Conservation (phyloP, 2,888 invertebrate genomes). For the Trachelus stipa region DNA sequence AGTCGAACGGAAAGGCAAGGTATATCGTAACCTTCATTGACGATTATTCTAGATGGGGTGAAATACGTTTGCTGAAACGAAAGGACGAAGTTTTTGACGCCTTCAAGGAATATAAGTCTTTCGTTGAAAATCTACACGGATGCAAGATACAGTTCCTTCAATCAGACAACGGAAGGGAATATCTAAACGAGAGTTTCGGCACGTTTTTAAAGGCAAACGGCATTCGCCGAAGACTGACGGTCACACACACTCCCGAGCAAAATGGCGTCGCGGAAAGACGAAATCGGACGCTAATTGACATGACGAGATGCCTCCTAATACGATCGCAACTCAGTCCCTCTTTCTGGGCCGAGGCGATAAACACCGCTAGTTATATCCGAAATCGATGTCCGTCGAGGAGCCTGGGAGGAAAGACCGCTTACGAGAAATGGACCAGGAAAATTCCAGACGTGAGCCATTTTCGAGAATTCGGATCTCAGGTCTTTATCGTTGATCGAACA, state of each 20-base stretch:
- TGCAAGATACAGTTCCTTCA: slow-evolving; percentile 33
- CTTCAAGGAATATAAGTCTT: slow-evolving; percentile 33
- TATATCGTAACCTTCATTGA: slow-evolving; percentile 42
- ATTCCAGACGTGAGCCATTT: slow-evolving; percentile 34
- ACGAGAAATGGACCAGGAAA: slow-evolving; percentile 28
- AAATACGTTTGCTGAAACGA: slow-evolving; percentile 31
- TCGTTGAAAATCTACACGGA: slow-evolving; percentile 35
- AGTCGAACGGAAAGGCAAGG: slow-evolving; percentile 30
- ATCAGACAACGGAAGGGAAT: slow-evolving; percentile 38
- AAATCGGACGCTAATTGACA: slow-evolving; percentile 47
- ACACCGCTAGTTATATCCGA: slow-evolving; percentile 38
- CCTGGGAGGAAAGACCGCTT: slow-evolving; percentile 28
- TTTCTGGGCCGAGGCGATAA: slow-evolving; percentile 52
- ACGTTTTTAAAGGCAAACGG: slow-evolving; percentile 36
- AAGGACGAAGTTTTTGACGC: slow-evolving; percentile 32
- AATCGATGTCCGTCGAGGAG: slow-evolving; percentile 42
- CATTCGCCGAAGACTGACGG: slow-evolving; percentile 32
- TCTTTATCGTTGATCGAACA: slow-evolving; percentile 18
- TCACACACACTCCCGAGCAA: slow-evolving; percentile 44
- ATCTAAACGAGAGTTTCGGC: slow-evolving; percentile 34
- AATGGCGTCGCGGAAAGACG: slow-evolving; percentile 49
- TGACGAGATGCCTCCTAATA: slow-evolving; percentile 43
- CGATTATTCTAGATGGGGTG: slow-evolving; percentile 38
- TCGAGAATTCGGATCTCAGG: slow-evolving; percentile 37
- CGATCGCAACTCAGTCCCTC: slow-evolving; percentile 33